Base-by-base conservation (phyloP, 1,140 invertebrate genomes). In the Camponotus vicinus region DNA sequence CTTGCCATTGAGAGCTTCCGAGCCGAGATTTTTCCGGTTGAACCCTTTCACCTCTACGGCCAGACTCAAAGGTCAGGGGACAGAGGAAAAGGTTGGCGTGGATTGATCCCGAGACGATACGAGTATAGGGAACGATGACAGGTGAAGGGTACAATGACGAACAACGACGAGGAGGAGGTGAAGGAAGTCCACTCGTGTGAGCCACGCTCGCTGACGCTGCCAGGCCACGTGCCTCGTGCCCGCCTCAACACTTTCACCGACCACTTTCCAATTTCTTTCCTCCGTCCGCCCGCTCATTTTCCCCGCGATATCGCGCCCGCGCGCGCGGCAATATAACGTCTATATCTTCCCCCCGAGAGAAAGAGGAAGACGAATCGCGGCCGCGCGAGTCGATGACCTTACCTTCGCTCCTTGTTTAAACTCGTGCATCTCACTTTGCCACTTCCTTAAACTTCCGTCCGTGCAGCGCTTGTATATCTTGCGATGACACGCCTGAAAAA, bases 191-290 rank as follows among this genome's bases (percentile, higher is more conserved):
- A 69, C 69, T 87, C 77, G 79, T 37, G 69, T 49, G 87, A 89
- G 79, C 85, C 73, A 88, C 82, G 75, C 78, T 89, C 79, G 49
- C 45, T 87, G 88, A 66, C 86, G 67, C 40, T 34, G 37, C 37
- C 73, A 73, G 89, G 91, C 92, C 92, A 92, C 92, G 91, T 73
- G 88, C 61, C n/a, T 91, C 64, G 69, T 85, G 76, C 78, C 86
- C 86, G 67, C 69, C 69, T 59, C 73, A 77, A 63, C 83, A 94
- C 94, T 94, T 94, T 94, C 94, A 93, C 94, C 92, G 92, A 34
- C 61, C 64, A 93, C 94, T 94, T 94, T 94, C 94, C 93, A 94
- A 94, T 94, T 94, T 94, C 92, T 91, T 91, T 86, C 83, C 52
- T 77, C 57, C 71, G 52, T 49, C 55, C 64, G 13, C n/a, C 21